Conservation (phyloP, 2,113 vertebrate species). For the Tragelaphus scriptus region DNA sequence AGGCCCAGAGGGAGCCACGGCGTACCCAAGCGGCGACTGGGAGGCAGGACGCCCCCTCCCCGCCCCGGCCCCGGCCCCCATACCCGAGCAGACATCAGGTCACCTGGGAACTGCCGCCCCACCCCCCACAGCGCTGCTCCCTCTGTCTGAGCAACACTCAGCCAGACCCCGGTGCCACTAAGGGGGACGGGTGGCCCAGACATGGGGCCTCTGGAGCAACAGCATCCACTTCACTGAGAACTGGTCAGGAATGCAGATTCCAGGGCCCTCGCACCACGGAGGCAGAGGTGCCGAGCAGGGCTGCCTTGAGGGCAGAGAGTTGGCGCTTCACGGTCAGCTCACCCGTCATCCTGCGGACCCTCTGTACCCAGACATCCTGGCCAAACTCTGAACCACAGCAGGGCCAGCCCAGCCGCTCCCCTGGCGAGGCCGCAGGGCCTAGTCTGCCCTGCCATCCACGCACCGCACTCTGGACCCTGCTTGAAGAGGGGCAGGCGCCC, state of each 20-base stretch:
- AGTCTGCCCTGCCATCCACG: accelerated
- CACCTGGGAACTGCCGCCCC: neutral
- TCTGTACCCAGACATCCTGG: too few species aligned
- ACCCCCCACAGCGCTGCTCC: accelerated
- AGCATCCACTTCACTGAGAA: accelerated
- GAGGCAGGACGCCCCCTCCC: neutral
- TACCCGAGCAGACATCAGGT: neutral
- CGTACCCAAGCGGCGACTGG: accelerated
- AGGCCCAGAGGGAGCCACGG: neutral
- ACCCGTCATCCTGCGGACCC: accelerated
- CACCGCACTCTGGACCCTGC: accelerated
- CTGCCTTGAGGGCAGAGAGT: neutral
- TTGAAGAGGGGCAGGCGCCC: neutral
- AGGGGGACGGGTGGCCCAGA: accelerated
- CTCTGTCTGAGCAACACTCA: accelerated
- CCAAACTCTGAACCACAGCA: neutral
- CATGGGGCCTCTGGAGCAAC: neutral
- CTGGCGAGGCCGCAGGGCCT: neutral
- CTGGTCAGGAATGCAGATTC: accelerated
- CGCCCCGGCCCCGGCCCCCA: neutral
- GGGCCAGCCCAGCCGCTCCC: too few species aligned
- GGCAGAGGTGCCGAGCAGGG: accelerated
- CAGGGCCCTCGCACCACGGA: neutral
- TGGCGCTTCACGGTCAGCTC: accelerated
- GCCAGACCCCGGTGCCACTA: accelerated